A percentile compares a stretch with the other conserved stretches of the same genome.
These are phyloP conservation scores for Eulemur coronatus DNA, from an alignment of 2,797 vertebrate species.

Conservation along the genomic window DNA sequence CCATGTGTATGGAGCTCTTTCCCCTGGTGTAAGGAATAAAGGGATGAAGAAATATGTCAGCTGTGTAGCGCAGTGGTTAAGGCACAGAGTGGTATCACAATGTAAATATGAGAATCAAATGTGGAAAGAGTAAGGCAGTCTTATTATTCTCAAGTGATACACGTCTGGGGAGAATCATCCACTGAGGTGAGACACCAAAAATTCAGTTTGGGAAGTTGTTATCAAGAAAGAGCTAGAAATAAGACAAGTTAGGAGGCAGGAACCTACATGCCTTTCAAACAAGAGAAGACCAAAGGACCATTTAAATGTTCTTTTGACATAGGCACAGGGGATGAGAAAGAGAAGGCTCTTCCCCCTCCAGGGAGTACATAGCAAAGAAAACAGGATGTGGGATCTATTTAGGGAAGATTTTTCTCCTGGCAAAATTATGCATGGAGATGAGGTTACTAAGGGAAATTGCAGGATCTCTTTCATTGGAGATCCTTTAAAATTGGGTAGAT, in stretches of 20 bases:
- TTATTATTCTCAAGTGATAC: background rate
- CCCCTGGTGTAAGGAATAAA: background rate
- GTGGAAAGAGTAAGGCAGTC: background rate
- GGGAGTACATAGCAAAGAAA: background rate
- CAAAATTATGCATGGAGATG: background rate
- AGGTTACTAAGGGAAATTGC: background rate
- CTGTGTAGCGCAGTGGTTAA: background rate
- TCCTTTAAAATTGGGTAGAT: background rate
- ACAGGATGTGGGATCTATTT: background rate
- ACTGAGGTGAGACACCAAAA: background rate
- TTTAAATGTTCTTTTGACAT: background rate
- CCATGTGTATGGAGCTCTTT: background rate
- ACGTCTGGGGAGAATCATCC: background rate
- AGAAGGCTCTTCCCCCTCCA: background rate
- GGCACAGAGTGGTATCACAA: background rate
- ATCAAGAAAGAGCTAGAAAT: background rate
- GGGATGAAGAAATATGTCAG: background rate
- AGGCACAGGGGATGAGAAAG: background rate
- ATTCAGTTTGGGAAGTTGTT: background rate
- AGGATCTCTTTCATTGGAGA: background rate
- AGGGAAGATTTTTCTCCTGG: background rate
- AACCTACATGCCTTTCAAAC: background rate
- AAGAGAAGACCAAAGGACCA: background rate
- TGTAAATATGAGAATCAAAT: background rate
- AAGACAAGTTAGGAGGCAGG: background rate